Conservation (phyloP, 2,888 invertebrate genomes). For the Drosophila basisetae region DNA sequence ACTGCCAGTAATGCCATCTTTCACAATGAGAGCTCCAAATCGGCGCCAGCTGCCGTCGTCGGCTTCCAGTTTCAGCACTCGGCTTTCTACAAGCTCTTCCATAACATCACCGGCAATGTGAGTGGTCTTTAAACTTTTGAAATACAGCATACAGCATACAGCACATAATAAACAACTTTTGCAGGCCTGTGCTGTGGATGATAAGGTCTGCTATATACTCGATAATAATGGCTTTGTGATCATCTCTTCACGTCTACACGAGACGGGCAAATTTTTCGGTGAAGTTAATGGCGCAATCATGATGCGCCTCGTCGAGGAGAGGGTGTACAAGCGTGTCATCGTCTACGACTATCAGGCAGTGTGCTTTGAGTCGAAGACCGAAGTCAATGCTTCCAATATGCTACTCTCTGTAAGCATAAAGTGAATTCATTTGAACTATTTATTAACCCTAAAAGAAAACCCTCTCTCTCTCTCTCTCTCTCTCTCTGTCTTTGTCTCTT, state of each 20-base stretch:
- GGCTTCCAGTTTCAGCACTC: conserved; percentile 93
- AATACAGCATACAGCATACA: too few species aligned
- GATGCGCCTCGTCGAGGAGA: conserved; percentile 90
- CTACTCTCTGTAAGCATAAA: conserved; percentile 88
- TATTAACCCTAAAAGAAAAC: too few species aligned
- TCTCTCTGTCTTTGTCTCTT: conserved; percentile 32
- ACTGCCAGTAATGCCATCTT: conserved; percentile 95
- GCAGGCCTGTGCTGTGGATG: conserved; percentile 87
- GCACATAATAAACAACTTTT: not conserved
- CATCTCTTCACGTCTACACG: conserved; percentile 89
- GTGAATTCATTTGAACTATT: not conserved
- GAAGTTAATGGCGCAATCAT: conserved; percentile 92
- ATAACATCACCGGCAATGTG: conserved; percentile 91
- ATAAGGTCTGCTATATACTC: conserved; percentile 92
- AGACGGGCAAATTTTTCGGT: conserved; percentile 95
- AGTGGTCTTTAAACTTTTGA: conserved; percentile 40
- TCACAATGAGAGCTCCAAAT: conserved; percentile 87
- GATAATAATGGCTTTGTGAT: conserved; percentile 96
- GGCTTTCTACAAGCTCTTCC: conserved; percentile 91
- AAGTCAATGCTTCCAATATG: conserved; percentile 87
- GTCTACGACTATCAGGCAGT: conserved; percentile 96
- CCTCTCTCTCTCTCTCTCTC: conserved; percentile 7
- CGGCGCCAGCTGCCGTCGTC: conserved; percentile 89
- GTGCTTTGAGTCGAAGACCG: conserved; percentile 90
- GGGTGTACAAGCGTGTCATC: conserved; percentile 90